phyloP scores from a whole-genome alignment of 2,113 vertebrate species.

The Neotoma lepida region DNA sequence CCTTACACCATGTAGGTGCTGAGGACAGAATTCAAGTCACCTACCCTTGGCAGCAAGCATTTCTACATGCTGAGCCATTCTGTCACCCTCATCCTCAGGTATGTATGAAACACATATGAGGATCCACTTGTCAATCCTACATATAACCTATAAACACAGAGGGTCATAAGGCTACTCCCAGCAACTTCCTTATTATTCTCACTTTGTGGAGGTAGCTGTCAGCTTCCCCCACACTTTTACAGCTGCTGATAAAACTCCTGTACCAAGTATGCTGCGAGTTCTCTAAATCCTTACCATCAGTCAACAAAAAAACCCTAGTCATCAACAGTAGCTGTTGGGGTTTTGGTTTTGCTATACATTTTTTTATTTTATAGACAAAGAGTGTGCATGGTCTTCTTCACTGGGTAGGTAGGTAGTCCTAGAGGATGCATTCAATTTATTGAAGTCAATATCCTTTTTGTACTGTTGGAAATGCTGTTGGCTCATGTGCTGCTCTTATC shows the following conservation, averaged over 20 bases:
- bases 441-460: background rate
- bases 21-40: background rate
- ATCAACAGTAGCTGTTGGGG: background rate
- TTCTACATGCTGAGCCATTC: background rate
- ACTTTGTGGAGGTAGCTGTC: background rate
- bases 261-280: background rate
- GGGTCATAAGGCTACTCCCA: background rate
- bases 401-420: background rate
- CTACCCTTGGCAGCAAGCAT: background rate
- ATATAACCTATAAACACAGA: background rate
- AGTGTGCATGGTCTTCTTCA: background rate
- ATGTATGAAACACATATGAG: background rate
- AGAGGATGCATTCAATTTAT: background rate
- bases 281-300: background rate
- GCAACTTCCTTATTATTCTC: background rate
- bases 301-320: slow-evolving; percentile 9
- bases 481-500: background rate
- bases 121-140: background rate
- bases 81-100: background rate
- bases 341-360: background rate
- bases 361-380: background rate
- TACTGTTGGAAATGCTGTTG: too few species aligned
- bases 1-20: background rate
- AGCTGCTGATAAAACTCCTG: background rate
- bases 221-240: background rate